phyloP scores from a whole-genome alignment of 1,140 invertebrate species.

The Procambarus virginalis region DNA sequence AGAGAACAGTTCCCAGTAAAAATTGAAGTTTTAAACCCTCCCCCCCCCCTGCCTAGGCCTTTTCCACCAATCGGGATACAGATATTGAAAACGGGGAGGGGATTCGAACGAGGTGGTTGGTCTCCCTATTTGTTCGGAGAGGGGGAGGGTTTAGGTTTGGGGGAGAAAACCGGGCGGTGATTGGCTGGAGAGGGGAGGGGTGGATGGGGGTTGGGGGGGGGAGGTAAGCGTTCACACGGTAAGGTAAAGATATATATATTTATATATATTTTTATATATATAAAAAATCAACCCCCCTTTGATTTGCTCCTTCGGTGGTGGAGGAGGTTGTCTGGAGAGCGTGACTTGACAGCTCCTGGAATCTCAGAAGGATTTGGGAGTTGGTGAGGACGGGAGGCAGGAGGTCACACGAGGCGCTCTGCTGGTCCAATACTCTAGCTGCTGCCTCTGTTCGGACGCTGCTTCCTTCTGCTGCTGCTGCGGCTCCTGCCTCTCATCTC shows the following conservation, averaged over 20 bases:
- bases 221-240: too few relatives aligned
- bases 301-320: constrained; percentile 43
- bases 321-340: background rate
- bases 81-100: constrained; percentile 22
- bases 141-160: constrained; percentile 37
- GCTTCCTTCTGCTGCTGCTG: background rate
- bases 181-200: constrained; percentile 16
- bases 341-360: constrained; percentile 60
- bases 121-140: background rate
- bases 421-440: background rate
- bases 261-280: background rate
- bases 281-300: constrained; percentile 8
- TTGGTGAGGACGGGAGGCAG: background rate
- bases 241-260: too few relatives aligned
- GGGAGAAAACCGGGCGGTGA: constrained; percentile 39
- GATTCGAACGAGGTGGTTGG: background rate
- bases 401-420: background rate
- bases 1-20: constrained; percentile 13
- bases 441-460: background rate
- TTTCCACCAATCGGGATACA: constrained; percentile 55
- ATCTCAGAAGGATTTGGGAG: constrained; percentile 50
- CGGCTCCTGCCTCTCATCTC: too few relatives aligned
- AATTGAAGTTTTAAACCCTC: constrained; percentile 1
- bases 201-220: constrained; percentile 3
- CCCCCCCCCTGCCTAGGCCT: background rate